A percentile compares a stretch with the other conserved stretches of the same genome.
phyloP scores from a whole-genome alignment of 2,113 vertebrate species.

The Numida meleagris region DNA sequence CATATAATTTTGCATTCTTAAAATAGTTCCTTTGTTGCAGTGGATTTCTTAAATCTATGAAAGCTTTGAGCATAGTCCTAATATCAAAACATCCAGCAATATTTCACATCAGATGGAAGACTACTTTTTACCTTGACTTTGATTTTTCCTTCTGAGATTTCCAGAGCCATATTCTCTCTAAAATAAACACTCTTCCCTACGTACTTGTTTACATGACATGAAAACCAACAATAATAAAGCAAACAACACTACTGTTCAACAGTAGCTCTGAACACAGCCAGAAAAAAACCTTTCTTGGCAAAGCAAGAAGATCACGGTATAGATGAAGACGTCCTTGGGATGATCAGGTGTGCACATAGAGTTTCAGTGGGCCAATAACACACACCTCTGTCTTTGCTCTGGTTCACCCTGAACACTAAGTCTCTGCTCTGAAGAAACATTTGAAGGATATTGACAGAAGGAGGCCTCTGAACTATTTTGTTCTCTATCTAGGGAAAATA shows the following conservation, averaged over 20 bases:
- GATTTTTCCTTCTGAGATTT: background rate
- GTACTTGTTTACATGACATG: background rate
- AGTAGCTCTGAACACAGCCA: background rate
- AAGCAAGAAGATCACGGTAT: background rate
- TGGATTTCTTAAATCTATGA: background rate
- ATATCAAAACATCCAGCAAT: background rate
- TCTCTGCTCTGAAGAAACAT: background rate
- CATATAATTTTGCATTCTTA: background rate
- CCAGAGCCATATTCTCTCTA: background rate
- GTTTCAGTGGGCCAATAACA: background rate
- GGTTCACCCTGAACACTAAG: background rate
- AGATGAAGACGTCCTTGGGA: background rate
- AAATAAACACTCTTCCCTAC: background rate
- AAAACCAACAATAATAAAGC: background rate
- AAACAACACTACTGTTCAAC: background rate
- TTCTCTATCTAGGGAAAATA: background rate
- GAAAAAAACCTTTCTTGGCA: background rate
- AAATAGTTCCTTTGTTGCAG: background rate
- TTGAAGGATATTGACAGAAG: background rate
- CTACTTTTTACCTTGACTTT: background rate
- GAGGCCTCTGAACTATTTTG: background rate
- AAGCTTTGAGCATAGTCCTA: background rate
- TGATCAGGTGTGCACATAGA: rapidly evolving
- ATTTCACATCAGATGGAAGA: background rate
- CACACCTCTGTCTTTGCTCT: background rate